Evolutionary conservation across 2,113 vertebrate species (phyloP), one percentile per base, ranked within the genome.

Genomic region (Gobiocypris rarus): DNA sequence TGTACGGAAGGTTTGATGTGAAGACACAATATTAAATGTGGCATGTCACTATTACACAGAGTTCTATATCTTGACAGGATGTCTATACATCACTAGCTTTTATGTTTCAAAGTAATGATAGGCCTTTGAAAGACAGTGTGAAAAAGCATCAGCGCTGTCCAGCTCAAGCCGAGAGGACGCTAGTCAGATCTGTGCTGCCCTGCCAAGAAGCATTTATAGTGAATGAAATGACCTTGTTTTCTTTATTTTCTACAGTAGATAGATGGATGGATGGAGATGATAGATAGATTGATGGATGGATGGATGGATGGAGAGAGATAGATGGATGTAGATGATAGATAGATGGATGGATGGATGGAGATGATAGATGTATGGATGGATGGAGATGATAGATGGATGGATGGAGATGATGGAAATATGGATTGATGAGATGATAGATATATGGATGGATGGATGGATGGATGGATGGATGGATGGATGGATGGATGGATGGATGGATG

Each of bases 11-110:
- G 61, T 87, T 73, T 85, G 86, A 83, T 83, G 84, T 85, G 71
- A 85, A 85, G 79, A 69, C 75, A 26, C 48, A 67, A 85, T 82
- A 81, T 83, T 59, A 88, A 73, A 87, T 31, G 81, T 80, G 77
- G n/a, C 76, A 70, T 83, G 81, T 83, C 86, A 83, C 81, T 43
- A 76, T 52, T 41, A 82, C 75, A 75, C 73, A 67, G 77, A 82
- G 73, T 71, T 83, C 74, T 69, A 70, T 75, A 85, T 83, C 86
- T 83, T 69, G 61, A 83, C 81, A 85, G 86, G 50, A 81, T 81
- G 84, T 83, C 81, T 74, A 76, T 67, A 78, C 81, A 80, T 56
- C 83, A 84, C 59, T 71, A 85, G 76, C 70, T 83, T 85, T 85
- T 76, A 75, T 28, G 48, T 83, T 81, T 87, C 81, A 83, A 75